Evolutionary conservation across 1,140 invertebrate species (phyloP).

Genomic region (Lethrus apterus): DNA sequence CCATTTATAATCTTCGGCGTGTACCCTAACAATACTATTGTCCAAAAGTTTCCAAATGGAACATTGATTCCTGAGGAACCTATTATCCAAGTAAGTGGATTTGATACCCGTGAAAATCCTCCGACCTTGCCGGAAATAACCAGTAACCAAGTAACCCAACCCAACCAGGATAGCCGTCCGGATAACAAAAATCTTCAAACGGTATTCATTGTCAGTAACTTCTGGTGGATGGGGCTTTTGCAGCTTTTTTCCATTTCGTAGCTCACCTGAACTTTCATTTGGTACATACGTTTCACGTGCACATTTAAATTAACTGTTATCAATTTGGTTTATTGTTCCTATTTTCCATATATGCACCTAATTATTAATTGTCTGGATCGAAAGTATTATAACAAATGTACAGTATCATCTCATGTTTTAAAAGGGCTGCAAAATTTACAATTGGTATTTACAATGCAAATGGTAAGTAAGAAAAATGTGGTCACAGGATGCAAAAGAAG

Average conservation of each 20-base stretch:
- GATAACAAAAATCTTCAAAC: conserved; percentile 30
- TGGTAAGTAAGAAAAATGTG: not conserved
- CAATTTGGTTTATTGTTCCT: not conserved
- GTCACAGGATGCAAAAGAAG: conserved; percentile 6
- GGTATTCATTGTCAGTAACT: conserved; percentile 39
- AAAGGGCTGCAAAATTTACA: conserved; percentile 3
- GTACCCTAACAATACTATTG: conserved; percentile 62
- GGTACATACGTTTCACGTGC: not conserved
- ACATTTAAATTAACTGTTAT: not conserved
- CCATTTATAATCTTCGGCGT: conserved; percentile 64
- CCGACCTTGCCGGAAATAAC: conserved; percentile 39
- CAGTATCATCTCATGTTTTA: conserved; percentile 1
- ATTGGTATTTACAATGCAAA: not conserved
- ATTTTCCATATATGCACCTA: conserved; percentile 5
- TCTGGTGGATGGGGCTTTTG: conserved; percentile 25
- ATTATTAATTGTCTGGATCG: not conserved
- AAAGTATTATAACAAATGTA: not conserved
- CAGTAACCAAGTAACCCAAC: conserved; percentile 42
- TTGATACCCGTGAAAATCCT: conserved; percentile 39
- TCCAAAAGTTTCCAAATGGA: conserved; percentile 66
- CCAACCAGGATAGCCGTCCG: conserved; percentile 20
- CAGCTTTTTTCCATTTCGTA: conserved; percentile 20
- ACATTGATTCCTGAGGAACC: conserved; percentile 58
- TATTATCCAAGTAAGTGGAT: conserved; percentile 41
- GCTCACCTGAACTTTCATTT: conserved; percentile 8